These are phyloP conservation scores for Phocides pigmalion DNA, from an alignment of 1,140 invertebrate genomes.

Conservation along the genomic window DNA sequence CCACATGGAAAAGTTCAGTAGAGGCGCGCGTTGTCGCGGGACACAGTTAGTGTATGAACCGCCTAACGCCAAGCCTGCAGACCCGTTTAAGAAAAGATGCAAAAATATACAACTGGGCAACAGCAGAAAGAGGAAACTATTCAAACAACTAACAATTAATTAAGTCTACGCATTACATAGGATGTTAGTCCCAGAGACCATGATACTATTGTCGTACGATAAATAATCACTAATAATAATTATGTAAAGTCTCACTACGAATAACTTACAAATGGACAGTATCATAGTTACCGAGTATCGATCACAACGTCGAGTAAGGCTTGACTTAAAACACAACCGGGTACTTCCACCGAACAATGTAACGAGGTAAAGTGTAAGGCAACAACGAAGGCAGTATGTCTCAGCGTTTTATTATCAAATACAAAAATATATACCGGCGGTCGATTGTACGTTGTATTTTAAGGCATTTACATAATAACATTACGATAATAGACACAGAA, in stretches of 20 bases:
- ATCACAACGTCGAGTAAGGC: conserved; percentile 46
- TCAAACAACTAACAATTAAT: not conserved
- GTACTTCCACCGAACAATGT: conserved; percentile 18
- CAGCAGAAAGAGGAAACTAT: not conserved
- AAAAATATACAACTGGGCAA: not conserved
- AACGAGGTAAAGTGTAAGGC: conserved; percentile 41
- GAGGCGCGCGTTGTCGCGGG: no score
- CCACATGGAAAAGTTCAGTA: no score
- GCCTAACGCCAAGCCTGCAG: not conserved
- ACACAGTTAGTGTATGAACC: no score
- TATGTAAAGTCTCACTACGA: not conserved
- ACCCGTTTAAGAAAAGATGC: not conserved
- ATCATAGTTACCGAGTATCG: conserved; percentile 23
- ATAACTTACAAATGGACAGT: conserved; percentile 39
- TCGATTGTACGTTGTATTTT: conserved; percentile 22
- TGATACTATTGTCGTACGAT: conserved; percentile 3
- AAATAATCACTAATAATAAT: conserved; percentile 15
- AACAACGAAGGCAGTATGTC: conserved; percentile 51
- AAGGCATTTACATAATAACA: conserved; percentile 14
- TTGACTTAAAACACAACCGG: conserved; percentile 49
- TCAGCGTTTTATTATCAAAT: conserved; percentile 38
- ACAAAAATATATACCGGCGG: conserved; percentile 49
- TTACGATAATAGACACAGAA: not conserved
- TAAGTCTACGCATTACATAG: not conserved
- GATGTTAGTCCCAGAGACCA: conserved; percentile 7